phyloP scores from a whole-genome alignment of 2,888 invertebrate species.

The Netelia virgata region DNA sequence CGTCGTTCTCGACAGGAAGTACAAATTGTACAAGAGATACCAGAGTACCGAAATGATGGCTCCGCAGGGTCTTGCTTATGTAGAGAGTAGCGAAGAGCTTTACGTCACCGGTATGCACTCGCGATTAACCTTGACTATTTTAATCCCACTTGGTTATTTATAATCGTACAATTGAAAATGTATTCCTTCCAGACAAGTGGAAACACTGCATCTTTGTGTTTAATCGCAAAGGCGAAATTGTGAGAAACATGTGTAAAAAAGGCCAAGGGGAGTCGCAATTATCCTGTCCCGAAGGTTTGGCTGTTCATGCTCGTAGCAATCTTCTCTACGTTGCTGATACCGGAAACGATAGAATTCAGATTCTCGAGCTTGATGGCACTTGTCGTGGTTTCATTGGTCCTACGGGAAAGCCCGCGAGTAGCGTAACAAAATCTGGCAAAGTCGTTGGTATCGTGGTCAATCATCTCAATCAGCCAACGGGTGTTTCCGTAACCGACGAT shows the following conservation, averaged over 20 bases:
- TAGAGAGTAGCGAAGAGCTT: constrained; percentile 86
- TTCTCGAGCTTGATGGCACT: constrained; percentile 86
- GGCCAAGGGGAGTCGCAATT: constrained; percentile 88
- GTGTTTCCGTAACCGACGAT: constrained; percentile 88
- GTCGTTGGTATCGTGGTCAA: constrained; percentile 80
- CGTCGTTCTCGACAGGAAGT: constrained; percentile 86
- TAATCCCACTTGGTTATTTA: no score
- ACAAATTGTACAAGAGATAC: constrained; percentile 86
- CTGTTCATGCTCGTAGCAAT: constrained; percentile 86
- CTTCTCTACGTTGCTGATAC: constrained; percentile 91
- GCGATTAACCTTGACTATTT: background rate
- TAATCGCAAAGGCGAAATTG: constrained; percentile 87
- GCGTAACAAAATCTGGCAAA: constrained; percentile 79
- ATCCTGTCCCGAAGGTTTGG: constrained; percentile 91
- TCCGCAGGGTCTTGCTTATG: constrained; percentile 88
- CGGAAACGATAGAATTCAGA: constrained; percentile 90
- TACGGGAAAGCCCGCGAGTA: constrained; percentile 75
- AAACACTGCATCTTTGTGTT: constrained; percentile 90
- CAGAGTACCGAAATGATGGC: constrained; percentile 87
- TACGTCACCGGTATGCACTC: constrained; percentile 86
- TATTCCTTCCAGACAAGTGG: constrained; percentile 87
- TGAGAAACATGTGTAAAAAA: constrained; percentile 88
- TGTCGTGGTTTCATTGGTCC: constrained; percentile 72
- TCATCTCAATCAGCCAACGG: constrained; percentile 90
- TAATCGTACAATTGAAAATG: background rate